Base-by-base conservation (phyloP, 2,113 vertebrate genomes). In the Furnarius figulus region DNA sequence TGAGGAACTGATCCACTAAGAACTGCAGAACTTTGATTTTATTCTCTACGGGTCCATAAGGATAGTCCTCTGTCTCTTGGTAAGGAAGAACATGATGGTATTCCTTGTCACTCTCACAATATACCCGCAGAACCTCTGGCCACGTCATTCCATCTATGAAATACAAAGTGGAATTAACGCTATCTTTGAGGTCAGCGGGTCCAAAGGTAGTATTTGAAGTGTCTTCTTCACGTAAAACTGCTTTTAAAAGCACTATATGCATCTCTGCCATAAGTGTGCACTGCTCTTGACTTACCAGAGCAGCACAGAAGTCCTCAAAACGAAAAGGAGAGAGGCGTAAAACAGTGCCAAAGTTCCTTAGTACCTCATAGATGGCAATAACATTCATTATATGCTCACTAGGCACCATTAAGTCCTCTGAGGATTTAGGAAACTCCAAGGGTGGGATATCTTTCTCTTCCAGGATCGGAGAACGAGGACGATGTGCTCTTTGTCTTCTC, bases 71-170 rank as follows among this genome's bases (percentile, higher is more conserved):
- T n/a, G 97, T 97, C 92, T 99, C 99, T 94, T 99, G 99, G 95
- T 98, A 98, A 19, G 98, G 98, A 96, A 99, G 98, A 52, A 99
- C 99, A 16, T 99, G 99, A 65, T 99, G 99, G 96, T 99, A 99
- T 96, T 99, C 99, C 70, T 94, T 97, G 95, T 99, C 99, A 22
- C 99, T 99, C 97, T 99, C 99, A 74, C 99, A 99, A 98, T 99
- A 99, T 19, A 99, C 98, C 31, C 99, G 98, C 96, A 99, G 97
- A 95, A 99, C 99, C 98, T 99, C 99, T 0, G 99, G 99, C 99
- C 99, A 99, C 3, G 99, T 99, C 99, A 99, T 99, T 83, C 99
- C 99, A 21, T 99, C 99, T 19, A 99, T 99, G 97, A 99, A 99
- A 95, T 99, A 99, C 79, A 99, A 97, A 20, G 99, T 99, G 97